phyloP scores from a whole-genome alignment of 2,113 vertebrate genomes.

The Lepus timidus region DNA sequence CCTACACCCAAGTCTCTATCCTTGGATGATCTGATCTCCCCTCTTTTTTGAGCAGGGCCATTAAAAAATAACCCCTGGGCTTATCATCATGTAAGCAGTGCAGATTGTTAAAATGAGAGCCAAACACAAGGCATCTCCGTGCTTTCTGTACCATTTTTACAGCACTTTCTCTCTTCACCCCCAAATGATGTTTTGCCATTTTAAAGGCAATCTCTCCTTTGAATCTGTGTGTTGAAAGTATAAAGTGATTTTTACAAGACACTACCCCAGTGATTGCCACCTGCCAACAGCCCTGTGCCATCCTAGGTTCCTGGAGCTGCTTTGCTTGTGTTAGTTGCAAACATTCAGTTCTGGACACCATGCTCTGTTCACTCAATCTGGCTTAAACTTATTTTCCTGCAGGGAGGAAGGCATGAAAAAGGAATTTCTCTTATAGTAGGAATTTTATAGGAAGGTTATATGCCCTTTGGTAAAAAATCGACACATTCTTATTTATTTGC shows the following conservation, averaged over 20 bases:
- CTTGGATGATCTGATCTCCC: no score
- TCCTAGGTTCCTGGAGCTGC: not conserved
- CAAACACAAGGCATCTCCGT: rapidly evolving
- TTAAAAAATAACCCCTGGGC: not conserved
- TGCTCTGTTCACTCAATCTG: not conserved
- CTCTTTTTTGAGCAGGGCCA: no score
- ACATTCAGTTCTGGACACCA: no score
- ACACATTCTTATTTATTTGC: not conserved
- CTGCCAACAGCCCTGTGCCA: no score
- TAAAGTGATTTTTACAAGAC: not conserved
- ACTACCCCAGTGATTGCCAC: not conserved
- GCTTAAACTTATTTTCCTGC: not conserved
- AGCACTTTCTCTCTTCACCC: not conserved
- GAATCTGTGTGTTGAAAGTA: not conserved
- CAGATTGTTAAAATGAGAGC: not conserved
- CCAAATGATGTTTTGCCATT: not conserved
- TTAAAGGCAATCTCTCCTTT: not conserved
- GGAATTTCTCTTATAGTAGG: not conserved
- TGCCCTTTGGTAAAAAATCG: not conserved
- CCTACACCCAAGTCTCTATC: not conserved
- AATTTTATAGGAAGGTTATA: not conserved
- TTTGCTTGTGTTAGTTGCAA: not conserved
- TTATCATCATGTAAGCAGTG: rapidly evolving
- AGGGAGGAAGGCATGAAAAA: not conserved
- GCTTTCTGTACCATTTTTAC: not conserved